These are phyloP conservation scores for Drosophila dives DNA, from an alignment of 2,888 invertebrate species.

Conservation along the genomic window DNA sequence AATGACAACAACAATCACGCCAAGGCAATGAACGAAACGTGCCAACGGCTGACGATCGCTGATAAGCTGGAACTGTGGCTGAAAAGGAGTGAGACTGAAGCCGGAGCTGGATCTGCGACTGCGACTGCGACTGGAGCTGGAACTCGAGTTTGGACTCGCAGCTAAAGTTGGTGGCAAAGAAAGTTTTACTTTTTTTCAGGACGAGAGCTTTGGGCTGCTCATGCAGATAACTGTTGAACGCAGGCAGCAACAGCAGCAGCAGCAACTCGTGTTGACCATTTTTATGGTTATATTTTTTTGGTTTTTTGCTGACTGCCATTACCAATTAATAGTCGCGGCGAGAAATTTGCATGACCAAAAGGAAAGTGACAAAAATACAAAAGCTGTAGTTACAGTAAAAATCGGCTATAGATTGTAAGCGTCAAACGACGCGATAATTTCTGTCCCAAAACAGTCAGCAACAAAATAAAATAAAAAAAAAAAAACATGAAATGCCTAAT, in stretches of 20 bases:
- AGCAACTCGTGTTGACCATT: slow-evolving; percentile 65
- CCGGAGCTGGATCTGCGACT: slow-evolving; percentile 16
- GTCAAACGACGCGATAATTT: slow-evolving; percentile 62
- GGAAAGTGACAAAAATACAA: slow-evolving; percentile 70
- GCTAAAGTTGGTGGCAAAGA: slow-evolving; percentile 52
- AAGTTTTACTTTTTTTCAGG: slow-evolving; percentile 56
- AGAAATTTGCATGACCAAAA: slow-evolving; percentile 74
- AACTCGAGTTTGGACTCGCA: slow-evolving; percentile 41
- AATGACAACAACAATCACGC: slow-evolving; percentile 58
- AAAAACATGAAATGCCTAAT: slow-evolving; percentile 68
- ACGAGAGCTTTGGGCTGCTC: slow-evolving; percentile 50
- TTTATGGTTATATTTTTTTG: slow-evolving; percentile 65
- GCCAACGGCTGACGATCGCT: slow-evolving; percentile 76
- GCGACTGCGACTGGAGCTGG: slow-evolving; percentile 15
- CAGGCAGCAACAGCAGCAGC: slow-evolving; percentile 9
- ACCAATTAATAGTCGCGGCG: slow-evolving; percentile 76
- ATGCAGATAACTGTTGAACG: slow-evolving; percentile 40
- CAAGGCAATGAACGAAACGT: slow-evolving; percentile 80
- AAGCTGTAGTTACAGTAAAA: slow-evolving; percentile 46
- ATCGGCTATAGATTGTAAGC: slow-evolving; percentile 56
- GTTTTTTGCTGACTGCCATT: slow-evolving; percentile 64
- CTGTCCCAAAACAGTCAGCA: slow-evolving; percentile 31
- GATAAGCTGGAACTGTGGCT: slow-evolving; percentile 59
- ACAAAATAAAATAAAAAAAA: background rate
- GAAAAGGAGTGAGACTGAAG: slow-evolving; percentile 24